Evolutionary conservation across 2,797 vertebrate genomes (phyloP).

Genomic region (Siniperca obscura): DNA sequence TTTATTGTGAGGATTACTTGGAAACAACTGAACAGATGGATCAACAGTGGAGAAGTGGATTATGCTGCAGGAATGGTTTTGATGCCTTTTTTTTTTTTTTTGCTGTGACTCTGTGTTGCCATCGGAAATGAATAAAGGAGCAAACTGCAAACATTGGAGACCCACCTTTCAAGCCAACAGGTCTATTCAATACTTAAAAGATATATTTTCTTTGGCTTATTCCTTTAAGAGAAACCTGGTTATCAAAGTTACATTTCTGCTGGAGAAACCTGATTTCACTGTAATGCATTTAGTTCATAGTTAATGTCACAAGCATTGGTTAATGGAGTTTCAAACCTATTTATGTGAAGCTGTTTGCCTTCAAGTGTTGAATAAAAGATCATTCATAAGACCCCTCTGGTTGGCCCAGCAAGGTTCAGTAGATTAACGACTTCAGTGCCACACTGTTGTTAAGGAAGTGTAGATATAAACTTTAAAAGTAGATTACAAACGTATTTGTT

Average conservation of each 20-base stretch:
- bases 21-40: conserved; percentile 46
- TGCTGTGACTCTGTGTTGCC: background rate
- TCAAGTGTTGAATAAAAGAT: background rate
- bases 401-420: background rate
- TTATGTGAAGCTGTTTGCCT: conserved; percentile 1
- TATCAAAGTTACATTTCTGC: background rate
- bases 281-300: background rate
- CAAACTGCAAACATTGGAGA: background rate
- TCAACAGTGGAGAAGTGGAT: conserved; percentile 32
- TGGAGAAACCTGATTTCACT: background rate
- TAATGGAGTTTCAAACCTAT: background rate
- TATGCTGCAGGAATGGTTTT: conserved; percentile 14
- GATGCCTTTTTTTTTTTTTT: conserved; percentile 17
- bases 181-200: background rate
- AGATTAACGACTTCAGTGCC: background rate
- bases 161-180: background rate
- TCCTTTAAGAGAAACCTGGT: background rate
- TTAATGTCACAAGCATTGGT: background rate
- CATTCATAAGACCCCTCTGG: background rate
- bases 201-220: background rate
- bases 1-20: conserved; percentile 33
- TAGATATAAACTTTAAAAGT: background rate
- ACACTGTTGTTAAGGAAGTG: background rate
- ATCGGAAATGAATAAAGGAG: background rate
- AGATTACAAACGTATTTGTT: conserved; percentile 23